Evolutionary conservation across 2,888 invertebrate genomes (phyloP).

Genomic region (Monopis laevigella): DNA sequence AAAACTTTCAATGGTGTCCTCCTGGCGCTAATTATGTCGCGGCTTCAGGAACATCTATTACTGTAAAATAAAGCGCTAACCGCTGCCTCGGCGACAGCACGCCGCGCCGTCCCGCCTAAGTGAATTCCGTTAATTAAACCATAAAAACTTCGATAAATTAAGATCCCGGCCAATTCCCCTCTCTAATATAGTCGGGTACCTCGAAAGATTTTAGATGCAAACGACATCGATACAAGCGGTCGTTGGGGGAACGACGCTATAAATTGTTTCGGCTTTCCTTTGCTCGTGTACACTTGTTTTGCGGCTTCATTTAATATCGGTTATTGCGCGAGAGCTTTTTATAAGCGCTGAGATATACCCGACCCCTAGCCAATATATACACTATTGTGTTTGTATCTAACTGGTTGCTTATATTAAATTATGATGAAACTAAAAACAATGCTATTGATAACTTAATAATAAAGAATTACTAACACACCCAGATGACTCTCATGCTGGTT

Average conservation of each 20-base stretch:
- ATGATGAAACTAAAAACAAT: too few species aligned
- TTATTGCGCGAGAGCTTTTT: constrained; percentile 16
- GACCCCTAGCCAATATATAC: too few species aligned
- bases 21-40: constrained; percentile 52
- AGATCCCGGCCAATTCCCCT: constrained; percentile 66
- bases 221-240: constrained; percentile 53
- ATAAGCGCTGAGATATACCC: too few species aligned
- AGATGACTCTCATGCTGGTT: too few species aligned
- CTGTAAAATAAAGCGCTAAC: constrained; percentile 50
- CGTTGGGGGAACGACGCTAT: constrained; percentile 36
- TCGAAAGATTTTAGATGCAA: constrained; percentile 63
- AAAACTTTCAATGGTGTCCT: constrained; percentile 58
- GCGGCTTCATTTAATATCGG: constrained; percentile 41
- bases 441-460: too few species aligned
- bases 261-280: constrained; percentile 39
- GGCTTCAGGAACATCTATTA: constrained; percentile 49
- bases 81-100: constrained; percentile 30
- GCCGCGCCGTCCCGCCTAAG: constrained; percentile 40
- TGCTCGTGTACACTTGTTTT: constrained; percentile 38
- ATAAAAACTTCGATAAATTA: constrained; percentile 70
- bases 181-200: constrained; percentile 50
- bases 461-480: too few species aligned
- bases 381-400: too few species aligned
- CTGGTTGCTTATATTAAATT: too few species aligned
- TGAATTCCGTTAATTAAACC: constrained; percentile 70